These are phyloP conservation scores for Noctua janthe DNA, from an alignment of 2,888 invertebrate species.

Conservation along the genomic window DNA sequence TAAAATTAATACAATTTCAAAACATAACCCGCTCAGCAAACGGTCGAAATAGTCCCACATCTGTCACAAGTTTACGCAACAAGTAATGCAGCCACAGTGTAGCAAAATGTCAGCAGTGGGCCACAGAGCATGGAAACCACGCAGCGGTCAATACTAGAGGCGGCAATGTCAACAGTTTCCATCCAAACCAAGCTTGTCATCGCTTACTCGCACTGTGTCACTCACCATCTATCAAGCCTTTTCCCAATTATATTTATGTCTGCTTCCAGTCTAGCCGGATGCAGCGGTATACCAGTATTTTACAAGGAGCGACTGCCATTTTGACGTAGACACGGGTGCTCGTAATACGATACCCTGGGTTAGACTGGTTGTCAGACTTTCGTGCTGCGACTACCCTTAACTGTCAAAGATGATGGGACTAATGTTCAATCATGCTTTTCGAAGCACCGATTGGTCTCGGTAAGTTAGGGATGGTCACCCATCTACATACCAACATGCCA, in stretches of 20 bases:
- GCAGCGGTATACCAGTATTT: background rate
- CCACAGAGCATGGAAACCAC: background rate
- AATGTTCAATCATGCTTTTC: background rate
- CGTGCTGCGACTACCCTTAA: too few species aligned
- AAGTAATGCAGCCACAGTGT: constrained; percentile 32
- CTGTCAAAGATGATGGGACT: background rate
- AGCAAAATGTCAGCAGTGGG: constrained; percentile 41
- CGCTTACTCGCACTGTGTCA: background rate
- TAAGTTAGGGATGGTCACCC: background rate
- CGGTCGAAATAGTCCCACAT: constrained; percentile 55
- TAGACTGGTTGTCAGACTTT: background rate
- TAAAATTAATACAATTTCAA: constrained; percentile 54
- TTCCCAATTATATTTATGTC: background rate
- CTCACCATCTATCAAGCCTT: background rate
- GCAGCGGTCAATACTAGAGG: background rate
- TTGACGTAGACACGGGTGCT: background rate
- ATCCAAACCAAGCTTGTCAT: background rate
- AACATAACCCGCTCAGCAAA: constrained; percentile 50
- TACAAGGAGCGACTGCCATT: background rate
- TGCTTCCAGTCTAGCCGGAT: background rate
- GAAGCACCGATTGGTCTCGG: rapidly evolving
- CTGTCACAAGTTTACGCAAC: constrained; percentile 61
- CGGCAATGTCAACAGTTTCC: background rate
- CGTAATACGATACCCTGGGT: background rate
- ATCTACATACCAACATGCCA: background rate